A percentile compares a stretch with the other conserved stretches of the same genome.
These are phyloP conservation scores for Thryonomys swinderianus DNA, from an alignment of 2,113 vertebrate genomes.

Conservation along the genomic window DNA sequence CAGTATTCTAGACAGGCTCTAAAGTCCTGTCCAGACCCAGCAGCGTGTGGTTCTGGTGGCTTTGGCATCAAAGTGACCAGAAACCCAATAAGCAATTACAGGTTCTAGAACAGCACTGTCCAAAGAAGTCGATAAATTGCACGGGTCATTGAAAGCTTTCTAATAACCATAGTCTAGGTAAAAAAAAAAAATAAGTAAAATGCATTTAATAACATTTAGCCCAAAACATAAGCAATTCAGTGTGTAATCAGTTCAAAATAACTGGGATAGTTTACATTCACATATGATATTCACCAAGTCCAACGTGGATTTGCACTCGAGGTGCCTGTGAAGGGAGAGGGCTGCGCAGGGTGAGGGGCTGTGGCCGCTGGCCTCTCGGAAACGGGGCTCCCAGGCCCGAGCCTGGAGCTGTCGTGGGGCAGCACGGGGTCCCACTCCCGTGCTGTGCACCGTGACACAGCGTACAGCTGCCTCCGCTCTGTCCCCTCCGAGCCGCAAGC, in stretches of 20 bases:
- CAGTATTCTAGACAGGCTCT: not conserved
- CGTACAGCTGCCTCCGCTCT: not conserved
- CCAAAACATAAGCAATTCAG: not conserved
- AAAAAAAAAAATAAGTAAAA: not conserved
- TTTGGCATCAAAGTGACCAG: conserved; percentile 24
- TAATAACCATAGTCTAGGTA: not conserved
- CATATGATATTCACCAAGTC: not conserved
- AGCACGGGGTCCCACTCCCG: not conserved
- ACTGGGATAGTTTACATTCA: not conserved
- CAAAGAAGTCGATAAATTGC: not conserved
- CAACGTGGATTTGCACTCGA: not conserved
- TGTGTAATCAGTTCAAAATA: not conserved
- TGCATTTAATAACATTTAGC: not conserved
- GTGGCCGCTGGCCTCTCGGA: not conserved
- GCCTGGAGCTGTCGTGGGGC: not conserved
- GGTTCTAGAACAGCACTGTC: not conserved
- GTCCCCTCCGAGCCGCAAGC: no score
- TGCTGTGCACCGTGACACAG: not conserved
- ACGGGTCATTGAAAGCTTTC: not conserved
- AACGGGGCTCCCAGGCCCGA: not conserved
- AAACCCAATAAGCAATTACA: not conserved
- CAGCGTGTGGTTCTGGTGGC: not conserved
- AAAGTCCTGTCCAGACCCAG: not conserved
- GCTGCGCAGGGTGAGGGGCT: no score
- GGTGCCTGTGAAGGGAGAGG: not conserved